Evolutionary conservation across 2,797 vertebrate species (phyloP), one percentile per base, ranked within the genome.

Genomic region (Oreortyx pictus): DNA sequence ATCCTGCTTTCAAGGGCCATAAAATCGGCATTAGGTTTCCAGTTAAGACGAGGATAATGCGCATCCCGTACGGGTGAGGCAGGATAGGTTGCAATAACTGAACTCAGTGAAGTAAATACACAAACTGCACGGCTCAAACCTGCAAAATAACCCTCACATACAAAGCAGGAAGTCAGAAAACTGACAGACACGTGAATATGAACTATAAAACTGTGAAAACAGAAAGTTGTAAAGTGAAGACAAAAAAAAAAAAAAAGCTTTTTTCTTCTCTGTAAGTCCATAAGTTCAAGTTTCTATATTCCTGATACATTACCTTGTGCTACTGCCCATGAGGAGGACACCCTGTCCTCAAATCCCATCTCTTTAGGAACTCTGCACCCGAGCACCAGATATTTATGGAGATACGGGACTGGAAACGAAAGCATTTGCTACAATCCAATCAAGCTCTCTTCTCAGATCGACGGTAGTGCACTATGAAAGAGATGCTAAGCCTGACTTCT

Each of bases 241-340:
- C 15, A 13, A 70, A 6, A 7, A 2, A 41, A 88, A 7, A 56
- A 49, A 49, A 3, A 12, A 39, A 12, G 27, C 5, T 41, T 73
- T 62, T 60, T 50, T 33, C 47, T 73, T 60, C 54, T 83, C n/a
- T 3, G 6, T 49, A 43, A 74, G 27, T 25, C 12, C 27, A 9
- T 62, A 29, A 33, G 2, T 37, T n/a, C 20, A 43, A 11, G 4
- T 27, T n/a, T 10, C 81, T 86, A 0, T 50, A 78, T 27, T 29
- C 39, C 31, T 7, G 29, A 67, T 14, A 57, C 1, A 37, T 0
- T 39, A 15, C n/a, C 46, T 49, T 49, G 16, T 5, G 29, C 6
- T 13, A 31, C 0, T 41, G 68, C 2, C 25, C 10, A 1, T 1
- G 18, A 33, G 9, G 8, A 66, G 3, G 20, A 62, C 86, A 18